These are phyloP conservation scores for Choristoneura fumiferana DNA, from an alignment of 1,140 invertebrate species.

Conservation along the genomic window DNA sequence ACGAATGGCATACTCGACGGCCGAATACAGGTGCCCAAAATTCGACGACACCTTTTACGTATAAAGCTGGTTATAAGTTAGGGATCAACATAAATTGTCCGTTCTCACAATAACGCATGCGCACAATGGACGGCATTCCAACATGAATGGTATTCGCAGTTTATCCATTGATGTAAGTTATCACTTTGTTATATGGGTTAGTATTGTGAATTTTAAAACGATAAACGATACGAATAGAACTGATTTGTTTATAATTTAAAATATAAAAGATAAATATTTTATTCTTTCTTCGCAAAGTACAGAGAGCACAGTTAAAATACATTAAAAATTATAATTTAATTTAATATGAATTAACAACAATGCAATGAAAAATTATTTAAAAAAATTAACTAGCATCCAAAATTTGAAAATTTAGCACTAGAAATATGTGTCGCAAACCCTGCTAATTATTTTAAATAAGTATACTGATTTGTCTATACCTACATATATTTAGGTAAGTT, in stretches of 20 bases:
- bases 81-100: not conserved
- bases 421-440: too few species aligned
- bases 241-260: not conserved
- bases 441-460: too few species aligned
- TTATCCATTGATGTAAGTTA: conserved; percentile 2
- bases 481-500: too few species aligned
- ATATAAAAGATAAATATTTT: too few species aligned
- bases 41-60: not conserved
- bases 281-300: too few species aligned
- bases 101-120: not conserved
- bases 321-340: too few species aligned
- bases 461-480: too few species aligned
- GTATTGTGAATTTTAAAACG: not conserved
- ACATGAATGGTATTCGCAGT: conserved; percentile 8
- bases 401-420: too few species aligned
- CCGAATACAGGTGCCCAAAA: not conserved
- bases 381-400: too few species aligned
- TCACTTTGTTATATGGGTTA: conserved; percentile 6
- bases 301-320: too few species aligned
- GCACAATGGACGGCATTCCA: conserved; percentile 8
- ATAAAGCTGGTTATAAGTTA: not conserved
- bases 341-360: too few species aligned
- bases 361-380: too few species aligned
- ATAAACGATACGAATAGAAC: not conserved
- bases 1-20: not conserved